Evolutionary conservation across 2,797 vertebrate genomes (phyloP).

Genomic region (Choloepus didactylus): DNA sequence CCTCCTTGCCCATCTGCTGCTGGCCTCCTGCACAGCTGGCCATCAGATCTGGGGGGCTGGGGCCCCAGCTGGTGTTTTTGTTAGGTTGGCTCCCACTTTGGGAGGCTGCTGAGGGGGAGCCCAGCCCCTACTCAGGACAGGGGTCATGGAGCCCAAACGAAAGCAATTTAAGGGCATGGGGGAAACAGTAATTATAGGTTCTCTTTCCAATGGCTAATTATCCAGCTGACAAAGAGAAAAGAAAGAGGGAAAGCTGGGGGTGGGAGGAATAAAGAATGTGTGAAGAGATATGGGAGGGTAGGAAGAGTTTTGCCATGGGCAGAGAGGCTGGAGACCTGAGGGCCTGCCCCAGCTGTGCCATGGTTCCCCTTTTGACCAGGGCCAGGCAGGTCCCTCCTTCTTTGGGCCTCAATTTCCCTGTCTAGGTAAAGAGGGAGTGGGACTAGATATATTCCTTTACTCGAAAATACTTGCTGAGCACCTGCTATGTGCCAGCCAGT

Average conservation of each 20-base stretch:
- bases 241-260: slow-evolving; percentile 42
- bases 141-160: slow-evolving; percentile 70
- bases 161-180: slow-evolving; percentile 68
- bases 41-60: background rate
- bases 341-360: background rate
- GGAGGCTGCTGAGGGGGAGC: slow-evolving; percentile 40
- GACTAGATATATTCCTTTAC: slow-evolving; percentile 1
- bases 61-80: slow-evolving; percentile 64
- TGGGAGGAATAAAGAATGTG: slow-evolving; percentile 43
- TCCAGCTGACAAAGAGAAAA: slow-evolving; percentile 70
- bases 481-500: slow-evolving; percentile 8
- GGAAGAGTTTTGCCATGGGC: background rate
- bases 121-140: slow-evolving; percentile 38
- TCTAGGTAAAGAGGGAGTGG: slow-evolving; percentile 28
- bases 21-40: slow-evolving; percentile 55
- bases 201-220: slow-evolving; percentile 78
- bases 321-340: background rate
- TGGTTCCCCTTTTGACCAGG: background rate
- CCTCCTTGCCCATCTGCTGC: slow-evolving; percentile 66
- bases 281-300: slow-evolving; percentile 24
- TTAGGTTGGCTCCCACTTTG: slow-evolving; percentile 59
- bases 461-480: slow-evolving; percentile 53
- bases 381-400: background rate
- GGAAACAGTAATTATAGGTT: slow-evolving; percentile 67
- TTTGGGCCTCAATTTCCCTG: slow-evolving; percentile 1